A percentile compares a stretch with the other conserved stretches of the same genome.
These are phyloP conservation scores for Parnassius smintheus DNA, from an alignment of 2,888 invertebrate genomes.

Conservation along the genomic window DNA sequence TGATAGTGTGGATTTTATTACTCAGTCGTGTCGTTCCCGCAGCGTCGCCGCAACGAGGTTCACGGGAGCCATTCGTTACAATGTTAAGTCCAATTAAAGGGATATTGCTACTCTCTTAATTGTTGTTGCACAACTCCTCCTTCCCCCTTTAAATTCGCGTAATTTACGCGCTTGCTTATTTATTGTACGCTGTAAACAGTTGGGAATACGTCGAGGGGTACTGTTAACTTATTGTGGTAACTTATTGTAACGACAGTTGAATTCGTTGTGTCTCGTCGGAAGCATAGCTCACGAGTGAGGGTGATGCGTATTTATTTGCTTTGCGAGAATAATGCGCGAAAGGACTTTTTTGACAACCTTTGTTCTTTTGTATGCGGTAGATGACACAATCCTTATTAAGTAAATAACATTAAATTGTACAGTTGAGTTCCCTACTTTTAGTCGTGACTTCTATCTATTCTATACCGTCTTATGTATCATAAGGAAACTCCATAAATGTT, in stretches of 20 bases:
- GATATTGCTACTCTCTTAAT: constrained; percentile 52
- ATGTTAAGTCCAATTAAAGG: constrained; percentile 55
- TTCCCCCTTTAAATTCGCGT: constrained; percentile 42
- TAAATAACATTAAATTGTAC: no score
- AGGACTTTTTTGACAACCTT: no score
- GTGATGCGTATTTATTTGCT: no score
- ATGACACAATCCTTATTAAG: no score
- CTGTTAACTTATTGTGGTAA: background rate
- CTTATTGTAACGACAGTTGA: constrained; percentile 8
- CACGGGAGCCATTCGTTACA: constrained; percentile 53
- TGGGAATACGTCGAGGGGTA: background rate
- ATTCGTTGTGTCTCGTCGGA: background rate
- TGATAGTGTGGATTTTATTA: constrained; percentile 45
- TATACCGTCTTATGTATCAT: no score
- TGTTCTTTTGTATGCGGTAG: no score
- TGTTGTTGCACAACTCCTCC: constrained; percentile 49
- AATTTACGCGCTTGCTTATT: constrained; percentile 38
- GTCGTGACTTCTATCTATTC: no score
- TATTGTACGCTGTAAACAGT: constrained; percentile 17
- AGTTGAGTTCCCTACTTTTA: no score
- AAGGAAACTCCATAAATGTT: no score
- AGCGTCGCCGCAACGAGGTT: constrained; percentile 38
- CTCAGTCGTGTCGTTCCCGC: constrained; percentile 39
- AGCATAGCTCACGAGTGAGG: background rate
- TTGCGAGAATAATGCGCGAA: no score